Percentiles rank a stretch among this genome's conserved stretches.
Conservation (phyloP, 37 sponge, comb jelly and placozoan genomes). For the Theonella swinhoei region DNA sequence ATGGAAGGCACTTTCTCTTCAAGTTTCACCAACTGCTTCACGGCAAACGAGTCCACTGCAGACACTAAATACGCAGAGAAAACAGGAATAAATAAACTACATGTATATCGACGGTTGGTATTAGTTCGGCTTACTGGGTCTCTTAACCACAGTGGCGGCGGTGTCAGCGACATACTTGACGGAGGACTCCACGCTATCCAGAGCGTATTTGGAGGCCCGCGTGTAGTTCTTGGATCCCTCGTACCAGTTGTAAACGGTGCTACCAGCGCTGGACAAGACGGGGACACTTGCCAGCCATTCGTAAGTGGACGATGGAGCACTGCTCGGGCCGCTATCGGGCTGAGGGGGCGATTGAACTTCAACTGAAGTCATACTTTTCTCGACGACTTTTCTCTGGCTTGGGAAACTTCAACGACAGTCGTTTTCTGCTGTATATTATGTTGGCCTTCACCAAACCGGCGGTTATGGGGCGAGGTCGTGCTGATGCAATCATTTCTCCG, state of each 20-base stretch:
- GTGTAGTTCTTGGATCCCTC: conserved; percentile 56
- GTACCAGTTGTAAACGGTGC: conserved; percentile 42
- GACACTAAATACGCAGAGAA: conserved; percentile 17
- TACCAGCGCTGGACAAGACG: conserved; percentile 46
- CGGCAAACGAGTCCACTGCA: conserved; percentile 47
- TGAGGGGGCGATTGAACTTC: background rate
- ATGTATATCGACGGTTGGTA: background rate
- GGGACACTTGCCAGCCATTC: conserved; percentile 62
- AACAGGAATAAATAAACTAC: background rate
- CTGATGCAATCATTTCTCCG: background rate
- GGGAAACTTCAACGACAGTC: too few relatives aligned
- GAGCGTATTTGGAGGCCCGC: conserved; percentile 45
- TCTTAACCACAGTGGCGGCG: conserved; percentile 61
- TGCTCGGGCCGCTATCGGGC: background rate
- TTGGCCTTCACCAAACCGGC: too few relatives aligned
- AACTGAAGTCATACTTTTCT: background rate
- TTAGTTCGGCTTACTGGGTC: conserved; percentile 39
- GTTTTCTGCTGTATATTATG: background rate
- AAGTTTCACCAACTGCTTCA: conserved; percentile 50
- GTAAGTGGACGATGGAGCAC: conserved; percentile 37
- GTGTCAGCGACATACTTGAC: conserved; percentile 51
- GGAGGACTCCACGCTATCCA: conserved; percentile 53
- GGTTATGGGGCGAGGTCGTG: too few relatives aligned
- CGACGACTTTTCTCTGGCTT: too few relatives aligned
- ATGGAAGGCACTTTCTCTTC: conserved; percentile 68